phyloP scores from a whole-genome alignment of 2,888 invertebrate genomes.

The Tenthredo distinguenda region DNA sequence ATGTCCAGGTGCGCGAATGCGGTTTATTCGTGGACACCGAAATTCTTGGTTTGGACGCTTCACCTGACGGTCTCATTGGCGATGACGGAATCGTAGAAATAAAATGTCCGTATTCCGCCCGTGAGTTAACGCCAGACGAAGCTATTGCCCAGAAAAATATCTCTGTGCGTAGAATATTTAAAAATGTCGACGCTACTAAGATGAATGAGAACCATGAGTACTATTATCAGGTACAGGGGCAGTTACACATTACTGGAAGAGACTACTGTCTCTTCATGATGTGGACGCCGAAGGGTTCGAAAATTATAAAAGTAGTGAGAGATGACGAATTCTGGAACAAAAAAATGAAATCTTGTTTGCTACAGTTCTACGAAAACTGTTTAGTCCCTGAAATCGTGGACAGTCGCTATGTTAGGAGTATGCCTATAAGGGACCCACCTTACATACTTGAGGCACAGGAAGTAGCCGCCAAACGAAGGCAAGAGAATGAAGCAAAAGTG shows the following conservation, averaged over 20 bases:
- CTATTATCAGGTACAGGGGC: conserved; percentile 62
- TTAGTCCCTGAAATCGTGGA: conserved; percentile 52
- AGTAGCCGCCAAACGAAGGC: too few relatives aligned
- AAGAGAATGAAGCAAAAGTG: too few relatives aligned
- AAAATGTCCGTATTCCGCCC: conserved; percentile 36
- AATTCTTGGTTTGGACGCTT: conserved; percentile 59
- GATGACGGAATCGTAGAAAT: too few relatives aligned
- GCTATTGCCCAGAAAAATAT: conserved; percentile 48
- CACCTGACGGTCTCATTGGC: conserved; percentile 61
- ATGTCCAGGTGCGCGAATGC: conserved; percentile 56
- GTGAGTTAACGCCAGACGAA: conserved; percentile 53
- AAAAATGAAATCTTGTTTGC: too few relatives aligned
- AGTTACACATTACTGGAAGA: conserved; percentile 56
- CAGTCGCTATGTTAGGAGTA: conserved; percentile 54
- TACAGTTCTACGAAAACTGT: too few relatives aligned
- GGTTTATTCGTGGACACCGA: conserved; percentile 64
- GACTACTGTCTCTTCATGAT: conserved; percentile 61
- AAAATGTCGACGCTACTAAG: conserved; percentile 16
- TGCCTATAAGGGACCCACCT: conserved; percentile 57
- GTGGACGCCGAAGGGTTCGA: conserved; percentile 29
- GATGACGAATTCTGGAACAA: too few relatives aligned
- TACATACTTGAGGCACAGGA: conserved; percentile 54
- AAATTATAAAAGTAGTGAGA: too few relatives aligned
- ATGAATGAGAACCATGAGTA: conserved; percentile 57
- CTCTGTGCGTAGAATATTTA: conserved; percentile 45